Conservation (phyloP, 2,797 vertebrate genomes). For the Anisognathus igniventris region DNA sequence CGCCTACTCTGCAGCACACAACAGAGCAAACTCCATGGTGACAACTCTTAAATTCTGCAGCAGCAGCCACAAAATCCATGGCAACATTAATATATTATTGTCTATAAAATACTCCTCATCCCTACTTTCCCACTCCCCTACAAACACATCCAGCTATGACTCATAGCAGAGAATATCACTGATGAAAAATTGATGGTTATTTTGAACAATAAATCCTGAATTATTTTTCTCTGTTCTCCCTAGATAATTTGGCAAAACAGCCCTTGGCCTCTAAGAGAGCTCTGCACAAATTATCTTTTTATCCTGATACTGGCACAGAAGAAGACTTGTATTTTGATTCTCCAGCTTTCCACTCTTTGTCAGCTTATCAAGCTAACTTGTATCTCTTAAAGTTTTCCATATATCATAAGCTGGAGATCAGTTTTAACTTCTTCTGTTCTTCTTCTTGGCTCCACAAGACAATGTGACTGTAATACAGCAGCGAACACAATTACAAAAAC, state of each 20-base stretch:
- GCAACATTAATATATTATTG: conserved; percentile 43
- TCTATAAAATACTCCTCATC: conserved; percentile 16
- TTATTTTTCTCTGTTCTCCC: neutral
- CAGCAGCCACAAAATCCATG: conserved; percentile 29
- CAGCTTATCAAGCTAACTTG: neutral
- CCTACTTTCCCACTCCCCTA: neutral
- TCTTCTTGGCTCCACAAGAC: neutral
- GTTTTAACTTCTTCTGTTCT: neutral
- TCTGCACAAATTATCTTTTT: neutral
- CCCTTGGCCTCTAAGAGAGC: neutral
- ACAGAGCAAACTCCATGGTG: neutral
- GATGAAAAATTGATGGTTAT: conserved; percentile 31
- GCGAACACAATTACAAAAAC: neutral
- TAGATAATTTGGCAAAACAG: neutral
- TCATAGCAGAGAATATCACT: neutral
- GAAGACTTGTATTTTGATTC: neutral
- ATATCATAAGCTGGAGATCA: neutral
- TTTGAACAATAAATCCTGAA: conserved; percentile 23
- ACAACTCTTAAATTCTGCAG: neutral
- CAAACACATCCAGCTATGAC: conserved; percentile 26
- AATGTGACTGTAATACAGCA: neutral
- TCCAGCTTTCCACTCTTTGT: neutral
- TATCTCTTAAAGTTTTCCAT: neutral
- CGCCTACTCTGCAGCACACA: neutral
- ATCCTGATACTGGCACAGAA: neutral